These are phyloP conservation scores for Brachyalestes nurse DNA, from an alignment of 2,797 vertebrate species.

Conservation along the genomic window DNA sequence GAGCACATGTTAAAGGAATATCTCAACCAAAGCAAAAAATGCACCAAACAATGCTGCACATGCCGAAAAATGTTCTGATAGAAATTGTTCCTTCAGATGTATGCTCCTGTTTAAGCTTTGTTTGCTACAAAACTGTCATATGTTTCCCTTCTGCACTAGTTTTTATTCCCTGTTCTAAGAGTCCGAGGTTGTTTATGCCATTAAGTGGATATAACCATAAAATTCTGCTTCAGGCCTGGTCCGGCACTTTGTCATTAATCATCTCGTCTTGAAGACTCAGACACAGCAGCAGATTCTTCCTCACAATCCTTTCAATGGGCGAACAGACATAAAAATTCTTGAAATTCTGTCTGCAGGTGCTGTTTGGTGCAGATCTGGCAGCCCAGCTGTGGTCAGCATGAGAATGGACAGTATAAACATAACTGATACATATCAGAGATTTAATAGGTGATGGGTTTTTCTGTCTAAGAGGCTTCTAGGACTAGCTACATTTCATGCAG, in stretches of 20 bases:
- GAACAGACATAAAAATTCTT: constrained; percentile 56
- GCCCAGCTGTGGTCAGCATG: constrained; percentile 23
- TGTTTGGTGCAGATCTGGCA: constrained; percentile 32
- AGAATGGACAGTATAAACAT: constrained; percentile 5
- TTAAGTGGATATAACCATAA: constrained; percentile 39
- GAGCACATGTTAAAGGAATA: neutral
- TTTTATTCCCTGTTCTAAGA: neutral
- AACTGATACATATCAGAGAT: constrained; percentile 10
- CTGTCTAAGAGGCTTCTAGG: neutral
- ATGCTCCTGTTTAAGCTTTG: neutral
- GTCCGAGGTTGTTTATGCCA: constrained; percentile 19
- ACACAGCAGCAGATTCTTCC: constrained; percentile 41
- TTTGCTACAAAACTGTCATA: neutral
- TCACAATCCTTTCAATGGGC: constrained; percentile 41
- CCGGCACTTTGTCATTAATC: constrained; percentile 50
- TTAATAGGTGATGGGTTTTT: neutral
- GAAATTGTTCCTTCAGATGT: neutral
- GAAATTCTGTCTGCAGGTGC: constrained; percentile 35
- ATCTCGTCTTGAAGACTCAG: constrained; percentile 45
- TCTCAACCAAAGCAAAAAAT: neutral
- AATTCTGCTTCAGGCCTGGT: constrained; percentile 30
- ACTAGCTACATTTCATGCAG: neutral
- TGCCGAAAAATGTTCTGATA: neutral
- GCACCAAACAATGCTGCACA: neutral
- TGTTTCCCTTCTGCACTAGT: neutral